These are phyloP conservation scores for Gortyna flavago DNA, from an alignment of 2,888 invertebrate species.

Conservation along the genomic window DNA sequence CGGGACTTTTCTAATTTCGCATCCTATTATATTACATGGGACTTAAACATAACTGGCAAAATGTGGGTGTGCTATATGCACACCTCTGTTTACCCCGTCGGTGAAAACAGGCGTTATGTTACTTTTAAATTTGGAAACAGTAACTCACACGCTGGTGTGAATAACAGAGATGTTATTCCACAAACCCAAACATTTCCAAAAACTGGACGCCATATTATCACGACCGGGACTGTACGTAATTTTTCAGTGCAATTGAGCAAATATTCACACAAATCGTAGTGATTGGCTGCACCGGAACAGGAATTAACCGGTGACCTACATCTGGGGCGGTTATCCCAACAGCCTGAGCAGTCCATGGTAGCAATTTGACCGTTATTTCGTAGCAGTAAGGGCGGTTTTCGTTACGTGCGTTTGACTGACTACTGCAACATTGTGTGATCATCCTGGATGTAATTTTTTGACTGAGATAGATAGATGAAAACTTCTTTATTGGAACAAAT, in stretches of 20 bases:
- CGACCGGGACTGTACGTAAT: background rate
- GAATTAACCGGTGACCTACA: conserved; percentile 76
- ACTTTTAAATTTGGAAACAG: background rate
- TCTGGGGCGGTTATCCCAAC: conserved; percentile 56
- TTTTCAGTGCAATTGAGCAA: conserved; percentile 62
- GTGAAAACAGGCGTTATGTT: background rate
- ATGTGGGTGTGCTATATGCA: background rate
- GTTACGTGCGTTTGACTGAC: background rate
- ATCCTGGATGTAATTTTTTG: conserved; percentile 2
- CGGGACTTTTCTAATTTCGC: background rate
- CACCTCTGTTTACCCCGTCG: background rate
- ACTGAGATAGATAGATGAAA: too few relatives aligned
- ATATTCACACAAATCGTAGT: conserved; percentile 60
- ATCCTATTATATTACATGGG: background rate
- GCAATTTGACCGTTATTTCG: background rate
- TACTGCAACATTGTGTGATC: conserved; percentile 2
- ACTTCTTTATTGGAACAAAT: too few relatives aligned
- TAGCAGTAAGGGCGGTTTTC: conserved; percentile 3
- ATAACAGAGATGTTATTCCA: background rate
- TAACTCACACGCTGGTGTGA: background rate
- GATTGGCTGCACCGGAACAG: conserved; percentile 70
- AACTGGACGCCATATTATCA: background rate
- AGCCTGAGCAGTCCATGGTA: conserved; percentile 17
- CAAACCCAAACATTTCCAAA: background rate
- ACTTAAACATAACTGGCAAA: background rate